Evolutionary conservation across 2,888 invertebrate species (phyloP).

Genomic region (Tenthredo scrophulariae): DNA sequence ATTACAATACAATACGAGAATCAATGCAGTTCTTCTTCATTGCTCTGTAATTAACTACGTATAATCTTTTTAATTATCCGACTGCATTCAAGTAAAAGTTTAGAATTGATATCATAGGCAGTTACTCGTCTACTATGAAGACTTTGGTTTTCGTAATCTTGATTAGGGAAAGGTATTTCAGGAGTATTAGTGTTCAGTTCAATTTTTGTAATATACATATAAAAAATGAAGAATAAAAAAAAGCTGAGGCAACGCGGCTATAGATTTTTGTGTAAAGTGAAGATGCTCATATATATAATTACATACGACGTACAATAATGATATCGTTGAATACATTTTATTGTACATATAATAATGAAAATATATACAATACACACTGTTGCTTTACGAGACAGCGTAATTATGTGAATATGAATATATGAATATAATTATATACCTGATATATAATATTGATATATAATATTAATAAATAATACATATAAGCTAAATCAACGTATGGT

Average conservation of each 20-base stretch:
- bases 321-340: slow-evolving; percentile 70
- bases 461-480: slow-evolving; percentile 34
- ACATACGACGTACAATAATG: slow-evolving; percentile 9
- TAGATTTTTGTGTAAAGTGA: not conserved
- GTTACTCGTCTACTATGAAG: too few species aligned
- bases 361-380: slow-evolving; percentile 78
- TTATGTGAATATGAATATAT: slow-evolving; percentile 22
- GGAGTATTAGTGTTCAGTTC: too few species aligned
- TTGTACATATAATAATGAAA: slow-evolving; percentile 76
- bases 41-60: not conserved
- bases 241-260: too few species aligned
- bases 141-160: too few species aligned
- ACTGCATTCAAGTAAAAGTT: too few species aligned
- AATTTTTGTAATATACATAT: too few species aligned
- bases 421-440: not conserved
- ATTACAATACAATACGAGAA: not conserved
- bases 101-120: too few species aligned
- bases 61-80: not conserved
- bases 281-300: not conserved
- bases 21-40: not conserved
- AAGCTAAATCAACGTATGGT: slow-evolving; percentile 24
- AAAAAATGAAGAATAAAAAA: too few species aligned
- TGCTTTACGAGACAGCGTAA: slow-evolving; percentile 74
- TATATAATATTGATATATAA: slow-evolving; percentile 25
- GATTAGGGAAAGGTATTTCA: too few species aligned